Percentiles rank a stretch among this genome's conserved stretches.
Conservation (phyloP, 2,888 invertebrate genomes). For the Melanchra persicariae region DNA sequence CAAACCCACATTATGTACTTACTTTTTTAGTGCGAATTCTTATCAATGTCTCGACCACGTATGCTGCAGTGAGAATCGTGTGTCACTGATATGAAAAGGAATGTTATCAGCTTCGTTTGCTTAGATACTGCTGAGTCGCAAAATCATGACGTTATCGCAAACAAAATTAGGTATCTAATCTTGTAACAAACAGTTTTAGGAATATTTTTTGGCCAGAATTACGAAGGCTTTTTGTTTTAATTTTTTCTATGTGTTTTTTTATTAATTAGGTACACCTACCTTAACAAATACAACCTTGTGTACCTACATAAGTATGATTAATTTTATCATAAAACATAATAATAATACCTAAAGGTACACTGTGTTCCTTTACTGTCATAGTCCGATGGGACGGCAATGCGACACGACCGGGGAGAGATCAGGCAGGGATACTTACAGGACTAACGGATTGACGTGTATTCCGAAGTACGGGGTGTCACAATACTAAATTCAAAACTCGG, state of each 20-base stretch:
- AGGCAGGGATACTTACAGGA: background rate
- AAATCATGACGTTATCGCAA: conserved; percentile 27
- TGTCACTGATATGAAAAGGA: conserved; percentile 55
- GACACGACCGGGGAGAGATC: background rate
- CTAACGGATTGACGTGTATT: no score
- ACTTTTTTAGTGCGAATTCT: conserved; percentile 9
- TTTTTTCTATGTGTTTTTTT: background rate
- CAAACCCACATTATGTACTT: background rate
- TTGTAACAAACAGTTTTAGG: conserved; percentile 21
- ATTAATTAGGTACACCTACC: no score
- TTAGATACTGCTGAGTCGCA: conserved; percentile 22
- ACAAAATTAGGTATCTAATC: conserved; percentile 18
- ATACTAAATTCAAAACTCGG: no score
- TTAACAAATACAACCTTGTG: no score
- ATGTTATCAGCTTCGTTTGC: conserved; percentile 45
- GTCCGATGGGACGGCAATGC: background rate
- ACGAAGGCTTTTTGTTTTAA: background rate
- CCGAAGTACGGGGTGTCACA: no score
- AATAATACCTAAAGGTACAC: background rate
- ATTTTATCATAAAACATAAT: background rate
- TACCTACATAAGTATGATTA: no score
- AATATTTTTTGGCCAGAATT: conserved; percentile 13
- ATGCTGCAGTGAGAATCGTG: conserved; percentile 34
- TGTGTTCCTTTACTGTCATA: background rate
- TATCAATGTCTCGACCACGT: conserved; percentile 27